phyloP scores from a whole-genome alignment of 2,888 invertebrate genomes.

The Cybosia mesomella region DNA sequence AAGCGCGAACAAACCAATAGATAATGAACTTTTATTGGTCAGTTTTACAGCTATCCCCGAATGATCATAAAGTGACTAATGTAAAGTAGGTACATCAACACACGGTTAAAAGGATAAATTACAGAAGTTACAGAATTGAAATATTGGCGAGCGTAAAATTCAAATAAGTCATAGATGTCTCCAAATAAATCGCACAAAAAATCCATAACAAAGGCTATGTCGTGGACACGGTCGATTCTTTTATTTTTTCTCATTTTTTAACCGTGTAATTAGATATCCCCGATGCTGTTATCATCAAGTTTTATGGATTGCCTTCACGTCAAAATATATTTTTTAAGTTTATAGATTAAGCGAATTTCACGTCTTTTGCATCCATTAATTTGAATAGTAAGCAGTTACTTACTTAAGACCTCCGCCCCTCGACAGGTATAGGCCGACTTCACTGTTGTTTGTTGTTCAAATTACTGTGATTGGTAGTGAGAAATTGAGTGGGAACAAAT shows the following conservation, averaged over 20 bases:
- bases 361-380: background rate
- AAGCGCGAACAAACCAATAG: conserved; percentile 83
- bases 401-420: conserved; percentile 47
- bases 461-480: conserved; percentile 58
- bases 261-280: too few species aligned
- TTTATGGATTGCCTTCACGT: background rate
- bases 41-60: conserved; percentile 83
- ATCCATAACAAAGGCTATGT: background rate
- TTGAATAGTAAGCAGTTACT: conserved; percentile 28
- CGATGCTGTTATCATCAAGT: too few species aligned
- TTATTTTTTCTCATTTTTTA: too few species aligned
- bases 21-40: conserved; percentile 88
- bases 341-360: too few species aligned
- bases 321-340: background rate
- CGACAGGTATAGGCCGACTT: conserved; percentile 35
- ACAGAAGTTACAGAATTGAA: background rate
- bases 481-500: conserved; percentile 46
- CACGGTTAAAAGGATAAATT: background rate
- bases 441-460: conserved; percentile 51
- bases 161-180: too few species aligned
- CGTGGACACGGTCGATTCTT: too few species aligned
- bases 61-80: conserved; percentile 74
- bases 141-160: background rate
- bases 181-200: too few species aligned
- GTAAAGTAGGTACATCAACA: conserved; percentile 25